These are phyloP conservation scores for Sturnus vulgaris DNA, from an alignment of 2,113 vertebrate genomes.

Conservation along the genomic window DNA sequence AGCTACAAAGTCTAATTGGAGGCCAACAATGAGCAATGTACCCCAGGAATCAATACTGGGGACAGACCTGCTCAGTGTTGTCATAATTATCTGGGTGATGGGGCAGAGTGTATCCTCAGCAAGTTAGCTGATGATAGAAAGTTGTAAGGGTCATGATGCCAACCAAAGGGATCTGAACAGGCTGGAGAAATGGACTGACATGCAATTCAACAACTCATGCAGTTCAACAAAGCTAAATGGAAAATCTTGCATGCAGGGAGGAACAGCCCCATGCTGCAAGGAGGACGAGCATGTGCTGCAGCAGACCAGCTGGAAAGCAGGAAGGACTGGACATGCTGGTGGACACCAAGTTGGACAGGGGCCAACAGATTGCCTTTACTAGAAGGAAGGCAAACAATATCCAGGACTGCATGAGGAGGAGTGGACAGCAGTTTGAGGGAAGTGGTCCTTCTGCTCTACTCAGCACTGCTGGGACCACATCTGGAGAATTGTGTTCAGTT, in stretches of 20 bases:
- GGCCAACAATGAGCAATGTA: background rate
- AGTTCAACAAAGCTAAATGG: background rate
- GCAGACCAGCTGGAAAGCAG: background rate
- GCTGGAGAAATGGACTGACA: background rate
- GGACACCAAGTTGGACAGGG: background rate
- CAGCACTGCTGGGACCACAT: background rate
- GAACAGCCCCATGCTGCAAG: rapidly evolving
- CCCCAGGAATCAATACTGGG: background rate
- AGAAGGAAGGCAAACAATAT: background rate
- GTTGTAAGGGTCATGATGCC: background rate
- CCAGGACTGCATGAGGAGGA: background rate
- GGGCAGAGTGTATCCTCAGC: background rate
- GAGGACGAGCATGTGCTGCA: background rate
- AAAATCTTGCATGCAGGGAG: background rate
- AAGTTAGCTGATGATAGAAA: background rate
- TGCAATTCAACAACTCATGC: background rate
- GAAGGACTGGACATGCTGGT: background rate
- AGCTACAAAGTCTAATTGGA: background rate
- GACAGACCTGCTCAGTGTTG: background rate
- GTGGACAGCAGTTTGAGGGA: background rate
- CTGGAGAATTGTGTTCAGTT: background rate
- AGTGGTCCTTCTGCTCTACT: background rate
- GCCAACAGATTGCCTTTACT: background rate
- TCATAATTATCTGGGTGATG: background rate
- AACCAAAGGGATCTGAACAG: background rate